Evolutionary conservation across 2,113 vertebrate genomes (phyloP), one percentile per base, ranked within the genome.

Genomic region (Oryzias curvinotus): DNA sequence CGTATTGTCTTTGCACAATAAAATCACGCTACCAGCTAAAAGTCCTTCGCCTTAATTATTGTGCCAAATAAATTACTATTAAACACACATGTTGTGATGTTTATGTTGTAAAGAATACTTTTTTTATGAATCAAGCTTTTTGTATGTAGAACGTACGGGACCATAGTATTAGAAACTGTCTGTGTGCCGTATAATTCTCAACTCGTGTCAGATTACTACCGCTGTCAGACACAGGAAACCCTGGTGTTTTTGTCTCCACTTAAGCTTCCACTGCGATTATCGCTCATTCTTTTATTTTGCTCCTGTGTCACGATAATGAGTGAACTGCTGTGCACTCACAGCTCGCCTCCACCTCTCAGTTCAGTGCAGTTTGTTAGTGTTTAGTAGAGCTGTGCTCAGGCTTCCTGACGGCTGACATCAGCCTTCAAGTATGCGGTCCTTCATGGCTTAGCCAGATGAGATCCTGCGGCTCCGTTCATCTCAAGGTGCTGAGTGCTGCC

Each of bases 321-420:
- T 49, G 23, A 21, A 75, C 64, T 49, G 36, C 52, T 53, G 28
- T 65, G 55, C 25, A 43, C 56, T 49, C 16, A n/a, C 57, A 30
- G 66, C 36, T 48, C 3, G 55, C 52, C 64, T 65, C 49, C 42
- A 7, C 41, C 53, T 52, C 69, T 61, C 23, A 18, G 48, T 15
- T 68, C 41, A 54, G 19, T 41, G 6, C 13, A 19, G 44, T 65
- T 36, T 17, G 17, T 54, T 52, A 53, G 55, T 18, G 4, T 77
- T 71, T 23, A 54, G 75, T 71, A 55, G 56, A 30, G 75, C 54
- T 54, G 25, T 59, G 67, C 64, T 77, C 66, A 48, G 78, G 43
- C 63, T 68, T 73, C 69, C 60, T 61, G 64, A n/a, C 69, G 25
- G 2, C 75, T 92, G 88, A 92, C 88, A 84, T 91, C 90, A 91